phyloP scores from a whole-genome alignment of 2,797 vertebrate species.

The Pangasius macronema region DNA sequence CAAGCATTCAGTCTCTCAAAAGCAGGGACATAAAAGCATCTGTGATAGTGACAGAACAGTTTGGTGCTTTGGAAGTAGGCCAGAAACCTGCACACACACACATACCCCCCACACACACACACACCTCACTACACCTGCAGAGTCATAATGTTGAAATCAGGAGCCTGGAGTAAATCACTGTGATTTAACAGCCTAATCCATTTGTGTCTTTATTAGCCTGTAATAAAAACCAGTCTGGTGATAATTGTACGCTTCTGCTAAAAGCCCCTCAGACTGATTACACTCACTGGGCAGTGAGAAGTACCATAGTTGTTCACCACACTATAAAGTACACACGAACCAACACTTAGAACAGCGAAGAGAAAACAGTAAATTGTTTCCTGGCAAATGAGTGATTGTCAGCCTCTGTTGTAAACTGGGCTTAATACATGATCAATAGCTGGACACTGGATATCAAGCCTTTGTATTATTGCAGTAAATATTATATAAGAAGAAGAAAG shows the following conservation, averaged over 20 bases:
- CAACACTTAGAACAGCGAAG: conserved; percentile 1
- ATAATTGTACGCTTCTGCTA: conserved; percentile 70
- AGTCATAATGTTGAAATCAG: conserved; percentile 49
- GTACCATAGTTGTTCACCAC: conserved; percentile 30
- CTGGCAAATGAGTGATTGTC: background rate
- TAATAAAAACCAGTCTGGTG: conserved; percentile 69
- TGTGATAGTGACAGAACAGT: conserved; percentile 30
- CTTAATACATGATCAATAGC: conserved; percentile 26
- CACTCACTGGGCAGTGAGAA: conserved; percentile 46
- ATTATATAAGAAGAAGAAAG: background rate
- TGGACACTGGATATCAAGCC: conserved; percentile 8
- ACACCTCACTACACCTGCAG: conserved; percentile 34
- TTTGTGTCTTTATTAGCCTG: conserved; percentile 69
- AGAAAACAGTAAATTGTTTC: conserved; percentile 1
- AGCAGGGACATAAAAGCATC: conserved; percentile 43
- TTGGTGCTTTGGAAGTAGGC: conserved; percentile 45
- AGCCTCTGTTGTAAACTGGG: background rate
- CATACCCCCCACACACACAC: conserved; percentile 39
- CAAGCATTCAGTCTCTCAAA: conserved; percentile 54
- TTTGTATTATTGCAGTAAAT: conserved; percentile 24
- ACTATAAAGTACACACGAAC: conserved; percentile 31
- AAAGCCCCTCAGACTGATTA: conserved; percentile 65
- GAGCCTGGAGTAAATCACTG: conserved; percentile 66
- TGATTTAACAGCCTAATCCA: conserved; percentile 70
- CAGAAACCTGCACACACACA: conserved; percentile 33